These are phyloP conservation scores for Erpornis zantholeuca DNA, from an alignment of 2,113 vertebrate genomes.

Conservation along the genomic window DNA sequence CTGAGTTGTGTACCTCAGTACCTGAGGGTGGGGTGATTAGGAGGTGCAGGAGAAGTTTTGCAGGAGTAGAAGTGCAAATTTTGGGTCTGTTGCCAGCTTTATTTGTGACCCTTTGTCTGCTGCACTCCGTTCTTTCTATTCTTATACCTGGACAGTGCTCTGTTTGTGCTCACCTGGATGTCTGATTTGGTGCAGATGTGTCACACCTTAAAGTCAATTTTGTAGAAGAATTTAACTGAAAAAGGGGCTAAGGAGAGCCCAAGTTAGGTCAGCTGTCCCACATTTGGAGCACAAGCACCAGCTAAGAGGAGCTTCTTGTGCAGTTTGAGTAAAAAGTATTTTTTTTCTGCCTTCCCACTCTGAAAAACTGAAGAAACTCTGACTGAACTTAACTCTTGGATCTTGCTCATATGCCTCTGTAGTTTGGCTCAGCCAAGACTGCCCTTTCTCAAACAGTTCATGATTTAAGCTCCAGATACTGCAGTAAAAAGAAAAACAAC, in stretches of 20 bases:
- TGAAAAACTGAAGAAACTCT: neutral
- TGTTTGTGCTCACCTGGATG: neutral
- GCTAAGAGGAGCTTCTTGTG: neutral
- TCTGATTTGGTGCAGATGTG: neutral
- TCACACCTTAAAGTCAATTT: neutral
- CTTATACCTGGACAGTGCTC: neutral
- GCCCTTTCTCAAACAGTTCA: neutral
- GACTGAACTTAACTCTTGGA: neutral
- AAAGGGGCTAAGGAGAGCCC: neutral
- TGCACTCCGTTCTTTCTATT: neutral
- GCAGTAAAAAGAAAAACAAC: conserved; percentile 2
- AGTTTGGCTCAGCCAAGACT: neutral
- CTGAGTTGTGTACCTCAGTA: neutral
- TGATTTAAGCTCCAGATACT: neutral
- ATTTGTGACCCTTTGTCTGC: neutral
- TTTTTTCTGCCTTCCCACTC: neutral
- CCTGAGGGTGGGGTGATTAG: neutral
- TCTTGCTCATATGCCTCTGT: neutral
- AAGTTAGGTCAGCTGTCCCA: neutral
- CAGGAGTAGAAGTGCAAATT: neutral
- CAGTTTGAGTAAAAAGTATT: neutral
- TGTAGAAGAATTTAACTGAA: neutral
- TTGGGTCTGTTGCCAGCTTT: neutral
- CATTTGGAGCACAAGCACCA: neutral
- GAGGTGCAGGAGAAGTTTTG: neutral